phyloP scores from a whole-genome alignment of 2,113 vertebrate genomes.

The Mustela nigripes region DNA sequence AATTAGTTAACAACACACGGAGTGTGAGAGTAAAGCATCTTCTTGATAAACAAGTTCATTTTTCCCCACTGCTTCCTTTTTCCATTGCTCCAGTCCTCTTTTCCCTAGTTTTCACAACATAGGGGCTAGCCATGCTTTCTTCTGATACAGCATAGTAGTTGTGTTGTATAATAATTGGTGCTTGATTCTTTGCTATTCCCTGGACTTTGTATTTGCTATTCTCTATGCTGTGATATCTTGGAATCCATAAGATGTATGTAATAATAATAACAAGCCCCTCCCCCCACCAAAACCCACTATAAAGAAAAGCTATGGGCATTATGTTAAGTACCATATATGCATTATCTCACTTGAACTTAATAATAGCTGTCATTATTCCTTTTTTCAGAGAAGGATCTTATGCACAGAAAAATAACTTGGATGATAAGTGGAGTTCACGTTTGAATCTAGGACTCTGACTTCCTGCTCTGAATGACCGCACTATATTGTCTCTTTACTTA shows the following conservation, averaged over 20 bases:
- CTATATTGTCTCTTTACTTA: neutral
- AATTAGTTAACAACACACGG: neutral
- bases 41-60: neutral
- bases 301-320: neutral
- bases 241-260: neutral
- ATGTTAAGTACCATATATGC: neutral
- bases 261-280: neutral
- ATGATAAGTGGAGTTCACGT: neutral
- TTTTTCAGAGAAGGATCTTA: conserved; percentile 8
- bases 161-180: neutral
- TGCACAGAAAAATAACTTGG: conserved; percentile 28
- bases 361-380: neutral
- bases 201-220: conserved; percentile 32
- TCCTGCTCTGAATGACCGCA: neutral
- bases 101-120: neutral
- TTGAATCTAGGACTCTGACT: conserved; percentile 22
- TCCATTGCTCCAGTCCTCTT: neutral
- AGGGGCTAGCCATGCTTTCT: neutral
- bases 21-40: neutral
- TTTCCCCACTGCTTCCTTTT: neutral
- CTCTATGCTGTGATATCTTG: conserved; percentile 1
- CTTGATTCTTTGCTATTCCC: neutral
- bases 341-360: conserved; percentile 27
- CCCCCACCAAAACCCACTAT: neutral
- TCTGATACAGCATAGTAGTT: neutral